phyloP scores from a whole-genome alignment of 2,113 vertebrate genomes.

The Phoenicopterus ruber region DNA sequence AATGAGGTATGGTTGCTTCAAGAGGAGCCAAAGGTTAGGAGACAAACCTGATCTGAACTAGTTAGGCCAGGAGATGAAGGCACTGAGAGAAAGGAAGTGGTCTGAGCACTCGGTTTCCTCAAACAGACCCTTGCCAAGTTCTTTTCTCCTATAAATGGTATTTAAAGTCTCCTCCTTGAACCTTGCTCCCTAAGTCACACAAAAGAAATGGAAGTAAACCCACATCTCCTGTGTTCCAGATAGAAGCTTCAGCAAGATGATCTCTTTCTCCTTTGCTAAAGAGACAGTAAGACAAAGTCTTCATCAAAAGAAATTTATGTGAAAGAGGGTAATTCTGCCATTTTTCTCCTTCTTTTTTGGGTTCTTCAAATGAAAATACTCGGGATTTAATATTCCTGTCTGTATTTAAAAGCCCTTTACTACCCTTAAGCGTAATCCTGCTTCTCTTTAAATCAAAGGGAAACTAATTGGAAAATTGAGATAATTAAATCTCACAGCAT shows the following conservation, averaged over 20 bases:
- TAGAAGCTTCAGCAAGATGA: background rate
- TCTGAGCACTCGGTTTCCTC: background rate
- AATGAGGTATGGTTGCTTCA: background rate
- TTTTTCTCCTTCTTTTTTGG: background rate
- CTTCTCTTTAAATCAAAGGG: background rate
- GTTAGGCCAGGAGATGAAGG: background rate
- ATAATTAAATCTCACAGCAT: background rate
- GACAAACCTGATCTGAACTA: background rate
- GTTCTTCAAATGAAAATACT: background rate
- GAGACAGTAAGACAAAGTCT: background rate
- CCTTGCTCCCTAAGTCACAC: background rate
- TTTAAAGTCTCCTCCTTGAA: background rate
- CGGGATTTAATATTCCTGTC: background rate
- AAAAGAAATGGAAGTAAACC: background rate
- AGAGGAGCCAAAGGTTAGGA: background rate
- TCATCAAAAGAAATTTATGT: background rate
- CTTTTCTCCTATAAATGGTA: background rate
- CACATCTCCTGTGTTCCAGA: background rate
- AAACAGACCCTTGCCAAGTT: background rate
- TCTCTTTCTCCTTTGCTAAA: background rate
- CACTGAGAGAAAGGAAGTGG: background rate
- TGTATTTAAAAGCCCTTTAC: background rate
- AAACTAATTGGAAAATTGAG: background rate
- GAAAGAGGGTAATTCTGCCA: background rate
- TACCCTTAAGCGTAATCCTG: background rate